Conservation (phyloP, 2,113 vertebrate genomes). For the Microcebus jonahi region DNA sequence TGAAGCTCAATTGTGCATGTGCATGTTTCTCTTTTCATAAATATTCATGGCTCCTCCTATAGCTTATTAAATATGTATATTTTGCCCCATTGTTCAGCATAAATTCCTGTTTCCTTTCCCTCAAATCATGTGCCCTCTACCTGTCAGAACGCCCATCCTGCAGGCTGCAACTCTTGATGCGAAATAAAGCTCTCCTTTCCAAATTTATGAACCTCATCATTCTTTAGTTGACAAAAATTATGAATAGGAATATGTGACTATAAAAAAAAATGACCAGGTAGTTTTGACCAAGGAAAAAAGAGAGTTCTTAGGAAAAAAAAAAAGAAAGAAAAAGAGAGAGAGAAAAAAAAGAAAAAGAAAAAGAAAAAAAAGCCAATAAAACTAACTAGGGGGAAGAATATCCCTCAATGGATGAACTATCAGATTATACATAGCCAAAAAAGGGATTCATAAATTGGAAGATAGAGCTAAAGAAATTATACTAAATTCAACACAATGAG, state of each 20-base stretch:
- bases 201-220: too few relatives aligned
- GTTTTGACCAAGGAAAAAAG: not conserved
- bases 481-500: not conserved
- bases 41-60: too few relatives aligned
- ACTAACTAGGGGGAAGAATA: not conserved
- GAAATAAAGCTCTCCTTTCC: too few relatives aligned
- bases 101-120: too few relatives aligned
- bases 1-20: too few relatives aligned
- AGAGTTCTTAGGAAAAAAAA: not conserved
- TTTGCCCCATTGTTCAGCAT: too few relatives aligned
- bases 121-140: too few relatives aligned
- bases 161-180: too few relatives aligned
- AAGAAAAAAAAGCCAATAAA: not conserved
- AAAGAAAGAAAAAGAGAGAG: not conserved
- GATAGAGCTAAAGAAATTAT: not conserved
- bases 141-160: too few relatives aligned
- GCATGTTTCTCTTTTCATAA: too few relatives aligned
- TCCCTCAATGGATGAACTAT: not conserved
- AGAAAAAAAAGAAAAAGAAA: not conserved
- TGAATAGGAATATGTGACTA: not conserved
- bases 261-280: not conserved
- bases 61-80: too few relatives aligned
- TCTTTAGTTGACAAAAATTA: not conserved
- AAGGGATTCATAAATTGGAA: not conserved
- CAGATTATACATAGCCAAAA: not conserved